Evolutionary conservation across 2,113 vertebrate genomes (phyloP).

Genomic region (Anoura caudifer): DNA sequence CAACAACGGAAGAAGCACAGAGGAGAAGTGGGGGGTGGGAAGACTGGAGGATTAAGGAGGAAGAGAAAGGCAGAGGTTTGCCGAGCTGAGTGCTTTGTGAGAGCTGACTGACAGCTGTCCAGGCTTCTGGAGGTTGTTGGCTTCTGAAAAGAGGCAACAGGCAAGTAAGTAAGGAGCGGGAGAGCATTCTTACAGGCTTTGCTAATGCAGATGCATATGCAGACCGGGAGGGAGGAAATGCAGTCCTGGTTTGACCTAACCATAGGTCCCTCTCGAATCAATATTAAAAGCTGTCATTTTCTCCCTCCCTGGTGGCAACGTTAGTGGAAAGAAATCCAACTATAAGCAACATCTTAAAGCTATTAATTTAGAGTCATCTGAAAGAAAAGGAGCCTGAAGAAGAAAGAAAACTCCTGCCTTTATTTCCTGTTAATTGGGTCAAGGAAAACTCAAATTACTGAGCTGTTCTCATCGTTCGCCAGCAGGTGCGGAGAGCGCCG

Average conservation of each 20-base stretch:
- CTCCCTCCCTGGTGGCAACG: not conserved
- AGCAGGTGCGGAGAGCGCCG: not conserved
- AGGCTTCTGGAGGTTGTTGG: not conserved
- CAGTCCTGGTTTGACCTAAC: not conserved
- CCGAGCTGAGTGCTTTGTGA: not conserved
- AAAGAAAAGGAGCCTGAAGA: not conserved
- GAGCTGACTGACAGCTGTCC: not conserved
- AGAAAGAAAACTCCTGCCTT: not conserved
- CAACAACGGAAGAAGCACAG: not conserved
- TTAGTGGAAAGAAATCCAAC: constrained; percentile 9
- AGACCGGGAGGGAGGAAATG: not conserved
- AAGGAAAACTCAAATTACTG: not conserved
- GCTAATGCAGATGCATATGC: not conserved
- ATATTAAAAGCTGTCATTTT: not conserved
- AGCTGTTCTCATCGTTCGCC: not conserved
- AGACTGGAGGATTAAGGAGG: not conserved
- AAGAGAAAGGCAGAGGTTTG: not conserved
- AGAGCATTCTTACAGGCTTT: not conserved
- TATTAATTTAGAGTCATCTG: not conserved
- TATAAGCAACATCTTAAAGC: not conserved
- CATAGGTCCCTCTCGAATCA: not conserved
- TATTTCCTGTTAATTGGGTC: not conserved
- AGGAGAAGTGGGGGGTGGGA: not conserved
- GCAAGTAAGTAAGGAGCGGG: not conserved
- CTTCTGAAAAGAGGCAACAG: not conserved